Evolutionary conservation across 1,140 invertebrate genomes (phyloP).

Genomic region (Parapsyche elsis): DNA sequence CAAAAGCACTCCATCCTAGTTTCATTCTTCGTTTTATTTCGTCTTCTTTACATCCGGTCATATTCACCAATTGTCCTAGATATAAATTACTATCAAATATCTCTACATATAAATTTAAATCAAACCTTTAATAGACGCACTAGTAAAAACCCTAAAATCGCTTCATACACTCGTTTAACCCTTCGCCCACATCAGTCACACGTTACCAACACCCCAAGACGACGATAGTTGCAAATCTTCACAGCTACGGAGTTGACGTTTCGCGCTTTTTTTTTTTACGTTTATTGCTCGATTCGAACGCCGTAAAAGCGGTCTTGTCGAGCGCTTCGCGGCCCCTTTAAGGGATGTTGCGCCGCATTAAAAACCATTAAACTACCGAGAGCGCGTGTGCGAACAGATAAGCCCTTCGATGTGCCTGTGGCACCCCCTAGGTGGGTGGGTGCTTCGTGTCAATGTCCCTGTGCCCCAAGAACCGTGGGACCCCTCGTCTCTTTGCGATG

Average conservation of each 20-base stretch:
- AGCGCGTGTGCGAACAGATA: slow-evolving; percentile 1
- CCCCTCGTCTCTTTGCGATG: slow-evolving; percentile 12
- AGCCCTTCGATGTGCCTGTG: not conserved
- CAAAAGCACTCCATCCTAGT: too few relatives aligned
- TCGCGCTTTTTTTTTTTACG: slow-evolving; percentile 3
- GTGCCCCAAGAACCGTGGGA: not conserved
- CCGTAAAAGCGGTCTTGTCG: not conserved
- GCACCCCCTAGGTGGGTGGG: not conserved
- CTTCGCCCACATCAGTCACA: too few relatives aligned
- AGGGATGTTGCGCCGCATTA: slow-evolving; percentile 29
- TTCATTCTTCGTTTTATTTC: too few relatives aligned
- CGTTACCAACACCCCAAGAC: not conserved
- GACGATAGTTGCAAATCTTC: slow-evolving; percentile 15
- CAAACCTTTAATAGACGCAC: too few relatives aligned
- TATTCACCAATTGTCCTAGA: too few relatives aligned
- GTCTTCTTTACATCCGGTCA: too few relatives aligned
- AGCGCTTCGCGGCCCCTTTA: not conserved
- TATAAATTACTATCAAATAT: too few relatives aligned
- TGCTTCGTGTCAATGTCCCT: not conserved
- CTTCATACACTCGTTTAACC: too few relatives aligned
- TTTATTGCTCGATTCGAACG: not conserved
- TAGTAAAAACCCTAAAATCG: too few relatives aligned
- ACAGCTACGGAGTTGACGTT: not conserved
- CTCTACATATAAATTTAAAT: too few relatives aligned
- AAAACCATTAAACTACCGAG: slow-evolving; percentile 29